A percentile compares a stretch with the other conserved stretches of the same genome.
phyloP scores from a whole-genome alignment of 2,113 vertebrate genomes.

The Hyaena hyaena region DNA sequence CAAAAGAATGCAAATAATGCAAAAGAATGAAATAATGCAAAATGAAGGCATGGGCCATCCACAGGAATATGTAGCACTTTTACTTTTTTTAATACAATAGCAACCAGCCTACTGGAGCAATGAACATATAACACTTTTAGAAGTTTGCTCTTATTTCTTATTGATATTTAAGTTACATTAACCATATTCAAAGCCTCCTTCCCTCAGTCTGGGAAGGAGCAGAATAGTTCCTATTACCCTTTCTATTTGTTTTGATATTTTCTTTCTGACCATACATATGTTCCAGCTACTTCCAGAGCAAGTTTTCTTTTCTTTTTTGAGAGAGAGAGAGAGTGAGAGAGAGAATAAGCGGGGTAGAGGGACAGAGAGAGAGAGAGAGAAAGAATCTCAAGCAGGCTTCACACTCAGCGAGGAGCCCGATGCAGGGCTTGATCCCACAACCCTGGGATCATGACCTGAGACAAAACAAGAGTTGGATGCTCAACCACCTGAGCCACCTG shows the following conservation, averaged over 20 bases:
- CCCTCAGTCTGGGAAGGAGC: not conserved
- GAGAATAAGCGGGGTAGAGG: too few species aligned
- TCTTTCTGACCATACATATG: not conserved
- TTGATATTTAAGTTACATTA: not conserved
- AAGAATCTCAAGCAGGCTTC: too few species aligned
- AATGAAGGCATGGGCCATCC: not conserved
- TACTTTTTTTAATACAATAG: not conserved
- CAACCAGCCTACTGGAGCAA: not conserved
- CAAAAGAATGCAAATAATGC: not conserved
- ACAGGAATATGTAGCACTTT: not conserved
- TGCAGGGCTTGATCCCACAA: too few species aligned
- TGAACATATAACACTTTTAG: not conserved
- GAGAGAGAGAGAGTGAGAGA: too few species aligned
- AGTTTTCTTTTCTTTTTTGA: not conserved
- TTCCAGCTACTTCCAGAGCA: not conserved
- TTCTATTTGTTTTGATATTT: slow-evolving; percentile 18
- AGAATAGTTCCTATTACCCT: not conserved
- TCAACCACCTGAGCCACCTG: too few species aligned
- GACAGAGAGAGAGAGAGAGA: too few species aligned
- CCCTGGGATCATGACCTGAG: too few species aligned
- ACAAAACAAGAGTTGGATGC: too few species aligned
- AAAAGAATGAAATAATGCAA: not conserved
- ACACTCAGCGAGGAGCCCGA: accelerated
- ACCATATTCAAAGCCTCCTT: not conserved
- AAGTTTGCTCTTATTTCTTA: not conserved